Conservation (phyloP, 2,113 vertebrate species). For the Rattus norvegicus region GRCr8 NC_086036.1:28258001-28258500, state of each 20-base stretch:
- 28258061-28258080: not conserved
- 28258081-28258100: not conserved
- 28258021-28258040: not conserved
- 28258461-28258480: not conserved
- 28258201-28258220: not conserved
- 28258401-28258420: not conserved
- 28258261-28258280: not conserved
- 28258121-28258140: not conserved
- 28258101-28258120: slow-evolving; percentile 15
- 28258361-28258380: slow-evolving; percentile 50
- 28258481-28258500: too few relatives aligned
- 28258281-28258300: not conserved
- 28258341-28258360: slow-evolving; percentile 27
- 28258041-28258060: not conserved
- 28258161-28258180: not conserved
- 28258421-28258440: not conserved
- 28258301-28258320: not conserved
- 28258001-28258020: not conserved
- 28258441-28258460: not conserved
- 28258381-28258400: not conserved
- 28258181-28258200: not conserved
- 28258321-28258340: not conserved
- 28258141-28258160: not conserved
- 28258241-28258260: not conserved
- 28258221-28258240: not conserved